Base-by-base conservation (phyloP, 2,888 invertebrate genomes). In the Seira ritae region DNA sequence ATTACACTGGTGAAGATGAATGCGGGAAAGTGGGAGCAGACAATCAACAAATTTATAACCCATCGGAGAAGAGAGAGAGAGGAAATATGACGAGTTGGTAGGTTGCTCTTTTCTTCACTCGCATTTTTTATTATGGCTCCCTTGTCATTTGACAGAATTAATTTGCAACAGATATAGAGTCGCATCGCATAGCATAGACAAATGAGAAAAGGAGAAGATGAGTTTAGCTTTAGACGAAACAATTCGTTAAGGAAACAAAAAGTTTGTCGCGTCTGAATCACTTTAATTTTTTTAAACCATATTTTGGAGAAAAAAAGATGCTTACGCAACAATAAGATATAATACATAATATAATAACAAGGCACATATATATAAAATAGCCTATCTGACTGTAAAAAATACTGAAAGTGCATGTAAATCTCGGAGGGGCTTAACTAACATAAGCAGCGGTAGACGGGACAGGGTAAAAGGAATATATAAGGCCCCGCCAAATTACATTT, bases 21-120 rank as follows among this genome's bases (percentile, higher is more conserved):
- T 42, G 42, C 42, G 37, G 62, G 37, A 65, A 72, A 72, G 74
- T 73, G 65, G 31, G 46, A 37, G 15, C n/a, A 76, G 80, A 80
- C 85, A 88, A 88, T 88, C 86, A 86, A 85, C 84, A 87, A 86
- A 88, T 88, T 88, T 88, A 88, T 88, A 85, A 84, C 85, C 87
- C 88, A 85, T 87, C 74, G 79, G 83, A 84, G 83, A 79, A 84
- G 83, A 79, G 83, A n/a, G n/a, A n/a, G n/a, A n/a, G 42, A 42
- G 12, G 12, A 79, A 84, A 84, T 78, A 78, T 82, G 82, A 82
- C 82, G 77, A 82, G 82, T 77, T 42, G 82, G 72, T 81, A 76
- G 69, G 75, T 69, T 77, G 65, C 80, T 65, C 68, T 67, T 37
- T n/a, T 46, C 77, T 67, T 78, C 70, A 70, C 70, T 78, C 23